Evolutionary conservation across 2,888 invertebrate species (phyloP).

Genomic region (Cryptus viduatorius): DNA sequence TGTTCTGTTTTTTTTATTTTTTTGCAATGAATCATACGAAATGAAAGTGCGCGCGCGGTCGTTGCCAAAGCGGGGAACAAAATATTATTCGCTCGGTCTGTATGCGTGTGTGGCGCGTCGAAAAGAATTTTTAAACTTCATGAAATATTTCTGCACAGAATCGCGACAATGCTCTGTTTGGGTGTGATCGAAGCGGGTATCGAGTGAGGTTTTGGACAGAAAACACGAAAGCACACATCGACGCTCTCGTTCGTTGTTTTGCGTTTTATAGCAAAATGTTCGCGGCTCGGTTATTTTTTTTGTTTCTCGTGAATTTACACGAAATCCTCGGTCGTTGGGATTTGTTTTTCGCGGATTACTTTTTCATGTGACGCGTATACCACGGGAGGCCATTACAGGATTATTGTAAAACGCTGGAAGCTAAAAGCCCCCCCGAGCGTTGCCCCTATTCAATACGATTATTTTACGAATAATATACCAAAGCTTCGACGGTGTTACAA

Average conservation of each 20-base stretch:
- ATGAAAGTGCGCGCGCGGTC: slow-evolving; percentile 15
- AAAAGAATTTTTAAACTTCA: slow-evolving; percentile 63
- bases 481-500: slow-evolving; percentile 20
- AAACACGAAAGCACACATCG: background rate
- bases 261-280: slow-evolving; percentile 11
- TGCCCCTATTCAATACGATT: background rate
- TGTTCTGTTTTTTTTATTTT: slow-evolving; percentile 26
- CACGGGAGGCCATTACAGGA: slow-evolving; percentile 8
- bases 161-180: slow-evolving; percentile 43
- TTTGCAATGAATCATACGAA: slow-evolving; percentile 55
- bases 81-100: slow-evolving; percentile 33
- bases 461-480: background rate
- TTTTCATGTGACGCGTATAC: background rate
- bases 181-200: slow-evolving; percentile 47
- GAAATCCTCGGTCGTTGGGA: slow-evolving; percentile 14
- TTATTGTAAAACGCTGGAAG: slow-evolving; percentile 19
- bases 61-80: slow-evolving; percentile 35
- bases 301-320: background rate
- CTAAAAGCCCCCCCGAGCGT: slow-evolving; percentile 19
- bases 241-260: slow-evolving; percentile 2
- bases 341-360: slow-evolving; percentile 47
- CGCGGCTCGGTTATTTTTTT: slow-evolving; percentile 18
- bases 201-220: background rate
- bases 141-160: slow-evolving; percentile 55
- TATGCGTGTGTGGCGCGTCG: slow-evolving; percentile 1